phyloP scores from a whole-genome alignment of 2,113 vertebrate species.

The Corythaeola cristata region DNA sequence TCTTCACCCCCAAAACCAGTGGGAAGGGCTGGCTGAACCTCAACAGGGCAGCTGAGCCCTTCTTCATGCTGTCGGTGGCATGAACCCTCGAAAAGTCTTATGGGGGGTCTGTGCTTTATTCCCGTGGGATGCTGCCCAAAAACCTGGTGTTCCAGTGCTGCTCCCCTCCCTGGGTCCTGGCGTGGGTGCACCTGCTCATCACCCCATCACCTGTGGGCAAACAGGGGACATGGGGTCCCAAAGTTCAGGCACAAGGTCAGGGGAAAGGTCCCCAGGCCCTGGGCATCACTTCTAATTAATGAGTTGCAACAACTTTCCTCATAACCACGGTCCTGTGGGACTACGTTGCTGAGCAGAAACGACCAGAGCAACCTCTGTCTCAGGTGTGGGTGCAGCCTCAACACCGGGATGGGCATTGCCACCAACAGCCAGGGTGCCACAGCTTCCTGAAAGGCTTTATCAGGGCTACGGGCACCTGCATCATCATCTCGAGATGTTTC shows the following conservation, averaged over 20 bases:
- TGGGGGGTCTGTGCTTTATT: no score
- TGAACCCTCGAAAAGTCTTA: not conserved
- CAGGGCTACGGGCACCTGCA: accelerated
- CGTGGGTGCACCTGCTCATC: not conserved
- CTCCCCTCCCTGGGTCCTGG: accelerated
- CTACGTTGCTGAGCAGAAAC: not conserved
- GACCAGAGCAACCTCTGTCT: not conserved
- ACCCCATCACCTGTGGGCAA: not conserved
- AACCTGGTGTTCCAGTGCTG: accelerated
- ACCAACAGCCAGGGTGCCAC: not conserved
- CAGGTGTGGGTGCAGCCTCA: not conserved
- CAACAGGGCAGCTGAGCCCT: accelerated
- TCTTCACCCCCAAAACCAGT: not conserved
- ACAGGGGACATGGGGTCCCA: not conserved
- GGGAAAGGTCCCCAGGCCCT: not conserved
- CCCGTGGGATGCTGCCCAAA: not conserved
- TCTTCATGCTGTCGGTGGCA: accelerated
- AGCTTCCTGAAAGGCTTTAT: not conserved
- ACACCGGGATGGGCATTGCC: accelerated
- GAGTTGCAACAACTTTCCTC: not conserved
- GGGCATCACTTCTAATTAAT: not conserved
- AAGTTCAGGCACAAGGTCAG: not conserved
- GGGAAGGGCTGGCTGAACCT: not conserved
- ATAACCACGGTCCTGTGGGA: not conserved
- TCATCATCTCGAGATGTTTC: accelerated